Evolutionary conservation across 2,797 vertebrate genomes (phyloP), one percentile per base, ranked within the genome.

Genomic region (Schizothorax lantsangensis): DNA sequence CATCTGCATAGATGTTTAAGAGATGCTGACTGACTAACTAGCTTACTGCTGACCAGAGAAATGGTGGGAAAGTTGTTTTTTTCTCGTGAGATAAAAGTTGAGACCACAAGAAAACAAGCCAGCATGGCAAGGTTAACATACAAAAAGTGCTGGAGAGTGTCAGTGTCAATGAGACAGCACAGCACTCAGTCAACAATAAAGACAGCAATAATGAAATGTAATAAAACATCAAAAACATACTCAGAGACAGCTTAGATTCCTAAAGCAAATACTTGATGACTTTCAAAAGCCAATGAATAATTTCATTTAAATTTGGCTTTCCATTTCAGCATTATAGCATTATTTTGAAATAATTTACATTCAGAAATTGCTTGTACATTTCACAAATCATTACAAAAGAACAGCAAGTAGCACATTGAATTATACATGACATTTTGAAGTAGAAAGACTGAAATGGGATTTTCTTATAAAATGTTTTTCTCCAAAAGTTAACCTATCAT

Each of bases 1-100:
- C 49, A 79, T 79, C 33, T 79, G 75, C 75, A 40, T 36, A 57
- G 49, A 78, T 36, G 30, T 77, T 77, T 54, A 54, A 36, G 47
- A 54, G 5, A 38, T n/a, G 33, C 33, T 57, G 10, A 57, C 75
- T 78, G 57, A 38, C 36, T 57, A 78, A 38, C 52, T 57, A 57
- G 49, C 74, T 54, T 77, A 54, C 30, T 33, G 49, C 30, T 54
- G 49, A 54, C 74, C 49, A 38, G 74, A 54, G 74, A 38, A 57
- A 78, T 54, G 19, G 10, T 54, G 19, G 30, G 3, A 36, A 0
- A 49, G 15, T 5, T 47, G 8, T 21, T 68, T 33, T 40, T 45
- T 9, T 14, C 40, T 0, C 7, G 7, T 30, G n/a, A 74, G 72
- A 74, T 26, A 33, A 33, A 47, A 17, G 14, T 45, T 30, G 12